Evolutionary conservation across 2,888 invertebrate species (phyloP).

Genomic region (Notocelia uddmanniana): DNA sequence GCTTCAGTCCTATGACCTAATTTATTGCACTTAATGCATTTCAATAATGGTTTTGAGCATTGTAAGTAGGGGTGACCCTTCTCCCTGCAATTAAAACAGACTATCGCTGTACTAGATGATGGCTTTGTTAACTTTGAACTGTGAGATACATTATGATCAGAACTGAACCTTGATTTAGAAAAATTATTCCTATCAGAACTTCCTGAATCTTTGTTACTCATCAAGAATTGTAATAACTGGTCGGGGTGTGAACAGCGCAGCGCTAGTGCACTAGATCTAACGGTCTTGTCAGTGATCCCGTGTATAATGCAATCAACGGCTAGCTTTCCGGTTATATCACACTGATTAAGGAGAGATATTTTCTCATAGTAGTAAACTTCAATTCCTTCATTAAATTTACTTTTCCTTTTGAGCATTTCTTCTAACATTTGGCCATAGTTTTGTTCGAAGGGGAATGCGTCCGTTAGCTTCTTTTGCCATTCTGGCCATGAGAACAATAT

Average conservation of each 20-base stretch:
- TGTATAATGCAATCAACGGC: constrained; percentile 39
- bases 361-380: constrained; percentile 24
- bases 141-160: no score
- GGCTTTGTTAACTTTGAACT: no score
- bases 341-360: neutral
- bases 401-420: constrained; percentile 5
- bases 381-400: neutral
- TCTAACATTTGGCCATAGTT: neutral
- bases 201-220: neutral
- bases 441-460: constrained; percentile 8
- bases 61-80: no score
- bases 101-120: no score
- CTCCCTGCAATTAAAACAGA: no score
- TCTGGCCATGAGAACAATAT: constrained; percentile 8
- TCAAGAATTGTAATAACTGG: neutral
- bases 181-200: no score
- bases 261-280: constrained; percentile 42
- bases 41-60: no score
- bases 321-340: neutral
- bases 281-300: constrained; percentile 39
- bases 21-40: no score
- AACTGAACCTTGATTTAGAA: no score
- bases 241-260: constrained; percentile 33
- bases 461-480: constrained; percentile 4
- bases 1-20: no score